Evolutionary conservation across 2,797 vertebrate genomes (phyloP).

Genomic region (Poliocrania exsul): DNA sequence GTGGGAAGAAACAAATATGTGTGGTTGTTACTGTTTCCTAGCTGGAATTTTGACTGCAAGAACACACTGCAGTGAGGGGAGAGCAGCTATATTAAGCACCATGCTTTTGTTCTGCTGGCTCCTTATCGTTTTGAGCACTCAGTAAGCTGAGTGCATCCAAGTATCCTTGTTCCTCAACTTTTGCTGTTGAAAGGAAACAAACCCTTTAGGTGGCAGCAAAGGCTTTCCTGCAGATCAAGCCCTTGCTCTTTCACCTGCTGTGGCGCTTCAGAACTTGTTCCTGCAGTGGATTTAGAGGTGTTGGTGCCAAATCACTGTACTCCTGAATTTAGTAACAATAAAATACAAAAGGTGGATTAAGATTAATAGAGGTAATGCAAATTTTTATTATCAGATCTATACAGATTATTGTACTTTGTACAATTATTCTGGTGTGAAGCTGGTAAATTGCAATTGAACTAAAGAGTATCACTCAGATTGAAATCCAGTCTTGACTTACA

Average conservation of each 20-base stretch:
- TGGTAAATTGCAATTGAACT: not conserved
- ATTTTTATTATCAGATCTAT: not conserved
- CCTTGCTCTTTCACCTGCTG: not conserved
- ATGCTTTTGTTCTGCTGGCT: not conserved
- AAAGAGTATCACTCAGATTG: not conserved
- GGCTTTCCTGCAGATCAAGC: not conserved
- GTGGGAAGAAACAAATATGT: not conserved
- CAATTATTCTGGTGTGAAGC: not conserved
- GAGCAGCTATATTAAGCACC: not conserved
- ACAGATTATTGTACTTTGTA: not conserved
- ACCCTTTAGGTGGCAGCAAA: conserved; percentile 63
- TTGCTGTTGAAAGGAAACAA: not conserved
- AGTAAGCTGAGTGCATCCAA: not conserved
- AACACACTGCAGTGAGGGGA: not conserved
- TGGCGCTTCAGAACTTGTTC: not conserved
- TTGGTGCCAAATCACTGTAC: not conserved
- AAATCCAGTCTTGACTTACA: not conserved
- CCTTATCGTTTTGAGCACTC: not conserved
- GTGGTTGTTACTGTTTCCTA: not conserved
- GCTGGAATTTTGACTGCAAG: not conserved
- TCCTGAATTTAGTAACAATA: not conserved
- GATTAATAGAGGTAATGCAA: not conserved
- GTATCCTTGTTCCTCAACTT: not conserved
- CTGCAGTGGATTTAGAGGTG: not conserved
- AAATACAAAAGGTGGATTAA: not conserved